phyloP scores from a whole-genome alignment of 1,140 invertebrate species.

The Adelges cooleyi region DNA sequence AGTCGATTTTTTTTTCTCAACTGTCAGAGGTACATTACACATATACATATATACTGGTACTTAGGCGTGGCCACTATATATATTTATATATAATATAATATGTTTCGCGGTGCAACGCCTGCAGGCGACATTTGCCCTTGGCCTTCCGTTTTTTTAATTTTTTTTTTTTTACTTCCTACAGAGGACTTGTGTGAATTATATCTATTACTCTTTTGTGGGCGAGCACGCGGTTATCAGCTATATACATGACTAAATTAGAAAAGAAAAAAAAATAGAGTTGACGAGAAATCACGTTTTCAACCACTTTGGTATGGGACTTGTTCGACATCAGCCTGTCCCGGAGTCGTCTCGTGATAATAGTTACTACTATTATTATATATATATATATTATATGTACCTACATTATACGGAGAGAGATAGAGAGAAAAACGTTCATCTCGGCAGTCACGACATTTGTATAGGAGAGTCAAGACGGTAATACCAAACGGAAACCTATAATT shows the following conservation, averaged over 20 bases:
- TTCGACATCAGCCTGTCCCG: not conserved
- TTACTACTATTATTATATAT: no score
- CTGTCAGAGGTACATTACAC: no score
- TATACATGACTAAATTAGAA: conserved; percentile 16
- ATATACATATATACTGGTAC: no score
- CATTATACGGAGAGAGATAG: not conserved
- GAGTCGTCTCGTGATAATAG: not conserved
- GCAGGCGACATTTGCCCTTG: conserved; percentile 12
- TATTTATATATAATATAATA: no score
- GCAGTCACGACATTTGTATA: conserved; percentile 2
- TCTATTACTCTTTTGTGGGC: not conserved
- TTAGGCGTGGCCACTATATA: no score
- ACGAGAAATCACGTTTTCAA: conserved; percentile 15
- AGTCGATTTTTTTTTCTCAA: no score
- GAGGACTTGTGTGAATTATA: no score
- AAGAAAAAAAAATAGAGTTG: not conserved
- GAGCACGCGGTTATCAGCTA: conserved; percentile 12
- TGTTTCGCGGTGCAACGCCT: not conserved
- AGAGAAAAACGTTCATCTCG: conserved; percentile 19
- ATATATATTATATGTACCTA: no score
- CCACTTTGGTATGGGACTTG: not conserved
- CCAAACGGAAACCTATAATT: conserved; percentile 19
- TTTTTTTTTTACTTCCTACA: no score
- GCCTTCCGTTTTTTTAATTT: not conserved
- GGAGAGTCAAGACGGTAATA: not conserved